Conservation (phyloP, 2,888 invertebrate species). For the Yponomeuta cagnagella region DNA sequence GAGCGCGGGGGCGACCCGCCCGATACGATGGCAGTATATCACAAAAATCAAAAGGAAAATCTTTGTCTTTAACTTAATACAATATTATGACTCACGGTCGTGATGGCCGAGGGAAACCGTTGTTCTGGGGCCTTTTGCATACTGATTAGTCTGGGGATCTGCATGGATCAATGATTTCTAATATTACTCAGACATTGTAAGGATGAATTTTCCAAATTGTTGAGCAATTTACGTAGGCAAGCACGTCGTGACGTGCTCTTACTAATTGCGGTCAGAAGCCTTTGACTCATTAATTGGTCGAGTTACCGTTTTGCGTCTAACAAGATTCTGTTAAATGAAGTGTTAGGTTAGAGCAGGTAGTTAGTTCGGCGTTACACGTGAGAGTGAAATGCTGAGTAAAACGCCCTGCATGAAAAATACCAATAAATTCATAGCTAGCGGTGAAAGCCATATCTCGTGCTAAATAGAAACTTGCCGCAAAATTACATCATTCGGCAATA, state of each 20-base stretch:
- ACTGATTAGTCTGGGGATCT: neutral
- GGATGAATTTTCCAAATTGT: neutral
- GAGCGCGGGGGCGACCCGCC: conserved; percentile 11
- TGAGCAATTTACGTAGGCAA: neutral
- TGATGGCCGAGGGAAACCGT: conserved; percentile 12
- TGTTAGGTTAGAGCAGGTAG: too few species aligned
- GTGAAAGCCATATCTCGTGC: conserved; percentile 5
- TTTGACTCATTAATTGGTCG: neutral
- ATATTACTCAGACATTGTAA: neutral
- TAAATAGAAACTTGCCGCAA: neutral
- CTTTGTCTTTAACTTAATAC: conserved; percentile 20
- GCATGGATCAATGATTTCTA: neutral
- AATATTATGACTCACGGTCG: conserved; percentile 33
- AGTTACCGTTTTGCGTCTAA: neutral
- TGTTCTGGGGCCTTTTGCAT: neutral
- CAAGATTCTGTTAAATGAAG: too few species aligned
- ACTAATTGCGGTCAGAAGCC: too few species aligned
- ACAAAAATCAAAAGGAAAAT: conserved; percentile 31
- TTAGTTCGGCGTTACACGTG: too few species aligned
- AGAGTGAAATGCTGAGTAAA: too few species aligned
- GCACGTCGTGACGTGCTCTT: too few species aligned
- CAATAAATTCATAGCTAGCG: neutral
- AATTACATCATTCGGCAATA: neutral
- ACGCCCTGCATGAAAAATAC: neutral
- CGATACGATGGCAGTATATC: conserved; percentile 18